phyloP scores from a whole-genome alignment of 2,797 vertebrate genomes.

The Sebastiscus tertius region DNA sequence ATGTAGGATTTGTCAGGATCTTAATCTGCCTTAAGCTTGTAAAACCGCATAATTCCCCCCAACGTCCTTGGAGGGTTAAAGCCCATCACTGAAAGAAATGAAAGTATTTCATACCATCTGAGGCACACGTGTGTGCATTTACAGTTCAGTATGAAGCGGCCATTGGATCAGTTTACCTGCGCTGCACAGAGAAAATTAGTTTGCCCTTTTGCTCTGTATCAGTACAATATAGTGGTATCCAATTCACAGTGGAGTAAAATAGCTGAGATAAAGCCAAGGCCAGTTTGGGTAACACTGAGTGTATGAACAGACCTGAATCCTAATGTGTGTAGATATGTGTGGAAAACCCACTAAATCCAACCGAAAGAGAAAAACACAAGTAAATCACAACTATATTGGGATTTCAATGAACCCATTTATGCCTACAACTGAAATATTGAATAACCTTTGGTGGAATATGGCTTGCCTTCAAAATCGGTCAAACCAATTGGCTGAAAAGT shows the following conservation, averaged over 20 bases:
- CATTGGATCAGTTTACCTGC: constrained; percentile 19
- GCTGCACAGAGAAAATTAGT: constrained; percentile 49
- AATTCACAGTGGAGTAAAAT: constrained; percentile 47
- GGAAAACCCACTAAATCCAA: constrained; percentile 3
- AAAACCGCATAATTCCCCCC: constrained; percentile 7
- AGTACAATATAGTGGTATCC: constrained; percentile 30
- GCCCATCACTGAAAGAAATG: constrained; percentile 24
- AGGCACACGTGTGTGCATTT: constrained; percentile 28
- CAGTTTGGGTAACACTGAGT: constrained; percentile 1
- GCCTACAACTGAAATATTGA: no score
- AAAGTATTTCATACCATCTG: constrained; percentile 1
- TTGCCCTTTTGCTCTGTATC: constrained; percentile 50
- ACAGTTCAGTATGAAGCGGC: background rate
- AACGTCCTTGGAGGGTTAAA: constrained; percentile 11
- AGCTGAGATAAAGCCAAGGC: constrained; percentile 45
- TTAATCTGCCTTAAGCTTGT: constrained; percentile 37
- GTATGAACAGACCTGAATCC: constrained; percentile 26
- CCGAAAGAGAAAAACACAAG: background rate
- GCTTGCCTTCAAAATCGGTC: no score
- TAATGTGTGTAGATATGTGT: constrained; percentile 29
- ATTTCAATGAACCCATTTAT: background rate
- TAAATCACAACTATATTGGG: background rate
- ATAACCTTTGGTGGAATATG: no score
- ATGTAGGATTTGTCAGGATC: constrained; percentile 20
- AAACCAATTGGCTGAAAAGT: no score